Percentiles rank a stretch among this genome's conserved stretches.
Conservation (phyloP, 2,113 vertebrate genomes). For the Psammodynastes pulverulentus region DNA sequence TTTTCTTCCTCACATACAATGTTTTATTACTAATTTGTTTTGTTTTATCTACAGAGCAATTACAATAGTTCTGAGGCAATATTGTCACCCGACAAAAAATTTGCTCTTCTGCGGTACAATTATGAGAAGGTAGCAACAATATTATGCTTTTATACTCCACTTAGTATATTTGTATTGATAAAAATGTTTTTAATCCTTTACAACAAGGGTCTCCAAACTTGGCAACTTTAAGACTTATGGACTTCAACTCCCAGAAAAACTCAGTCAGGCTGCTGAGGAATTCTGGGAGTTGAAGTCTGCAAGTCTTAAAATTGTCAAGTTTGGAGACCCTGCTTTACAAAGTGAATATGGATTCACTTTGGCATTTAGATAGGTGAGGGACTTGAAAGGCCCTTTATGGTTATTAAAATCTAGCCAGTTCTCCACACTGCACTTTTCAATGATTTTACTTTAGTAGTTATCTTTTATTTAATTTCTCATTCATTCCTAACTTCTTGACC, state of each 20-base stretch:
- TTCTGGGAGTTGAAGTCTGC: neutral
- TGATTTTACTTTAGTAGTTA: neutral
- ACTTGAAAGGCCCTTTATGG: neutral
- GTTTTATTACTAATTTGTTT: neutral
- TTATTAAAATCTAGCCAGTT: neutral
- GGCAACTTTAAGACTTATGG: neutral
- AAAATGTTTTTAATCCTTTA: neutral
- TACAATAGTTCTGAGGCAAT: slow-evolving; percentile 59
- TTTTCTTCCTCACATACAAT: neutral
- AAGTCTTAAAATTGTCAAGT: neutral
- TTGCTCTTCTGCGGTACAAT: slow-evolving; percentile 70
- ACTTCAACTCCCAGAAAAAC: neutral
- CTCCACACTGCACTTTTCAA: neutral
- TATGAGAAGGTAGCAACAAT: slow-evolving; percentile 68
- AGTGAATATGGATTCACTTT: neutral
- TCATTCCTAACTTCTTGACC: neutral
- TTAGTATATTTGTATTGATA: neutral
- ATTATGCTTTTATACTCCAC: neutral
- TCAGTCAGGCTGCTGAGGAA: neutral
- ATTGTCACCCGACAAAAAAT: slow-evolving; percentile 68
- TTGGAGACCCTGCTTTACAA: neutral
- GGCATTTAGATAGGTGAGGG: neutral
- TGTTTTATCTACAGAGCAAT: slow-evolving; percentile 59
- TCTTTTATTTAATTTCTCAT: neutral
- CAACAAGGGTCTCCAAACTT: neutral